Conservation (phyloP, 2,113 vertebrate genomes). For the Gobiocypris rarus region DNA sequence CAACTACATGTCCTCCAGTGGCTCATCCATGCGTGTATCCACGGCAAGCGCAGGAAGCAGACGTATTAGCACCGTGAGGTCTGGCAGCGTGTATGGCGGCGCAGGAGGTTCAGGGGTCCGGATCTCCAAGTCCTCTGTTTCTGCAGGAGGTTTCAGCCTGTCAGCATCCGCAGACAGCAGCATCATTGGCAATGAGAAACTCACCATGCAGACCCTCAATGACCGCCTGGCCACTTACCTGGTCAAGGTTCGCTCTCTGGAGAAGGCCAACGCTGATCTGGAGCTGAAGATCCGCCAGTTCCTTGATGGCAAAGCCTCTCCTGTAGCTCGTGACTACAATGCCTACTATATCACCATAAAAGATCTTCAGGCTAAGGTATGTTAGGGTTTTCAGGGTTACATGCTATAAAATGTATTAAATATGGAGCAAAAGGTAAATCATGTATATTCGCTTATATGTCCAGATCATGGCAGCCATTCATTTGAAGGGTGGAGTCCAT, state of each 20-base stretch:
- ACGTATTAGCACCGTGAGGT: constrained; percentile 21
- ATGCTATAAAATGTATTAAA: neutral
- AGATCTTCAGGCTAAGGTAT: constrained; percentile 71
- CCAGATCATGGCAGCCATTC: constrained; percentile 69
- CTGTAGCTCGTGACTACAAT: constrained; percentile 42
- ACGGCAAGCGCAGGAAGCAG: neutral
- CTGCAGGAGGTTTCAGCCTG: constrained; percentile 1
- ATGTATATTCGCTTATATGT: neutral
- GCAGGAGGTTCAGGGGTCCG: constrained; percentile 36
- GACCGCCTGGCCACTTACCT: constrained; percentile 65
- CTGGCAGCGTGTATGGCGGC: constrained; percentile 63
- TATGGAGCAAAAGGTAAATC: neutral
- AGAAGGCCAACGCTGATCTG: constrained; percentile 59
- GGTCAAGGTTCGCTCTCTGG: constrained; percentile 58
- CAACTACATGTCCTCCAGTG: constrained; percentile 37
- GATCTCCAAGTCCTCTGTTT: constrained; percentile 56
- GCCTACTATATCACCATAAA: constrained; percentile 47
- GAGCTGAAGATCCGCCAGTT: constrained; percentile 63
- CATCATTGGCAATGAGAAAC: constrained; percentile 56
- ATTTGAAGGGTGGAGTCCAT: constrained; percentile 63
- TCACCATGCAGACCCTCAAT: constrained; percentile 66
- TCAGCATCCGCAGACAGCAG: neutral
- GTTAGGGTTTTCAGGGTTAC: neutral
- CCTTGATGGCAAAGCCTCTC: constrained; percentile 49
- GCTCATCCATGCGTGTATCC: neutral